Evolutionary conservation across 2,113 vertebrate species (phyloP), one percentile per base, ranked within the genome.

Genomic region (Triplophysa rosa): DNA sequence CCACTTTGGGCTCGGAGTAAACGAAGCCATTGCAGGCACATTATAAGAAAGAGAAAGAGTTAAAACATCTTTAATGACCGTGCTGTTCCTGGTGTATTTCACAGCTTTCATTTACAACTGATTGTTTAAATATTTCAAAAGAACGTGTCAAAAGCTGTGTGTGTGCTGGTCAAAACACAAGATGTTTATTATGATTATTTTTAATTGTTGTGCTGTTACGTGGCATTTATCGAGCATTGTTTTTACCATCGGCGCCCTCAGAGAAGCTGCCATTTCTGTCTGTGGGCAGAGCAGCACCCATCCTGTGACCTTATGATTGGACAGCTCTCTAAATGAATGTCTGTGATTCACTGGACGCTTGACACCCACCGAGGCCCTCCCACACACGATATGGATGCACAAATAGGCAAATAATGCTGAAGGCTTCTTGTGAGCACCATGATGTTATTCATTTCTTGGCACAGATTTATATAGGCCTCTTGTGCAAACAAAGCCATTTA

Each of bases 261-360:
- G 21, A 82, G 26, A 78, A 78, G 67, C 67, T 66, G 66, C 11
- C 13, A 33, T 66, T 68, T 62, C 23, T 61, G 63, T 29, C 65
- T 67, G 77, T 72, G 67, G 77, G 67, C 45, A 69, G 69, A 24
- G 4, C 26, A n/a, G 33, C 59, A 62, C 26, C 75, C 80, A 80
- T 84, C 84, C 61, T 59, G 58, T 56, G 54, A 67, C 49, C 72
- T 62, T 78, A 24, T 81, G 80, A 83, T 66, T 77, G 82, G 42
- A 82, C 83, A 69, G 71, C 64, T 66, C 77, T 68, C 77, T 78
- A 79, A 67, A 80, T 87, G 84, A 88, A 85, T 90, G 84, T 84
- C 37, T 80, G 67, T n/a, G 75, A 84, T 74, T 86, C 73, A 78
- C 73, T 80, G 71, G 49, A 54, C 45, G 40, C 70, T 71, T 75